These are phyloP conservation scores for Plagiodera versicolora DNA, from an alignment of 2,888 invertebrate species.

Conservation along the genomic window DNA sequence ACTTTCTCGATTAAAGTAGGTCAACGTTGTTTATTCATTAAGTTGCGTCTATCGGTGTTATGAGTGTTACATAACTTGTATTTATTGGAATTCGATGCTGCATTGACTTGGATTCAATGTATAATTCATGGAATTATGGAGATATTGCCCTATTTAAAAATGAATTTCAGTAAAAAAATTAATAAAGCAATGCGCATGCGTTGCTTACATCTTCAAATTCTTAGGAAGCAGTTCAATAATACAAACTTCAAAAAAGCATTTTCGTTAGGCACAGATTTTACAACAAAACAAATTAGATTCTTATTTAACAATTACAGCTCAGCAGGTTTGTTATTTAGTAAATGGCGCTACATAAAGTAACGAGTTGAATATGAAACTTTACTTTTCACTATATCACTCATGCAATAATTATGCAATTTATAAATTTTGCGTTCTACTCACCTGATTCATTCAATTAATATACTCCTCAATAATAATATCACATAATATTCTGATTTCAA, in stretches of 20 bases:
- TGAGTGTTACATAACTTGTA: constrained; percentile 42
- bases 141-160: constrained; percentile 28
- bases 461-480: too few species aligned
- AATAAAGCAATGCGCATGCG: constrained; percentile 29
- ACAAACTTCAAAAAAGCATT: not conserved
- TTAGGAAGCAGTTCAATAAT: too few species aligned
- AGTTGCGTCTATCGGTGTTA: constrained; percentile 42
- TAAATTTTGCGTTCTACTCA: too few species aligned
- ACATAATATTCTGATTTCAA: too few species aligned
- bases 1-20: constrained; percentile 50
- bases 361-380: too few species aligned
- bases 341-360: too few species aligned
- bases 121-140: constrained; percentile 32
- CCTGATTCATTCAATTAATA: too few species aligned
- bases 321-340: too few species aligned
- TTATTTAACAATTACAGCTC: too few species aligned
- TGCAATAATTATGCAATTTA: too few species aligned
- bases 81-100: constrained; percentile 34
- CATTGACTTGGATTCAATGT: constrained; percentile 31
- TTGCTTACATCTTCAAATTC: constrained; percentile 29
- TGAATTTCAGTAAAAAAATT: not conserved
- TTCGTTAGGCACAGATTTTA: not conserved
- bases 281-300: too few species aligned
- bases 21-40: constrained; percentile 46
- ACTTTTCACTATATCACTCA: too few species aligned